These are phyloP conservation scores for Ochotona princeps DNA, from an alignment of 2,113 vertebrate genomes.

Conservation along the genomic window DNA sequence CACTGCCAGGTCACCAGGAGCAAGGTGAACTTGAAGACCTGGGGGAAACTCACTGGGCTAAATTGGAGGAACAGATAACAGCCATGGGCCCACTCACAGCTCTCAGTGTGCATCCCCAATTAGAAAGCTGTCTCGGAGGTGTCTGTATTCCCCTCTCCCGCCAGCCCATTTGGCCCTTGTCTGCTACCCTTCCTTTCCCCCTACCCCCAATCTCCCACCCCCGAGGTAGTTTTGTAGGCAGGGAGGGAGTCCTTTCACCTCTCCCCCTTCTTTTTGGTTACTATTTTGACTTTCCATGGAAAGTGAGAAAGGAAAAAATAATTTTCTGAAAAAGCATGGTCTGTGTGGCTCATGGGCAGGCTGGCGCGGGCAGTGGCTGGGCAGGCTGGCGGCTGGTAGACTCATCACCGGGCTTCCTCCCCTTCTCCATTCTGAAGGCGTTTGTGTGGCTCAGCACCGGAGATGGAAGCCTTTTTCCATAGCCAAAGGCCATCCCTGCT, in stretches of 20 bases:
- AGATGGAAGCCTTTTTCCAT: background rate
- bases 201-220: background rate
- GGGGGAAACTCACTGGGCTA: background rate
- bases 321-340: constrained; percentile 73
- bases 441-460: background rate
- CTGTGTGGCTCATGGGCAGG: constrained; percentile 5
- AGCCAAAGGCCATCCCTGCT: background rate
- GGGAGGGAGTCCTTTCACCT: background rate
- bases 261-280: constrained; percentile 52
- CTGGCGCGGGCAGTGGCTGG: background rate
- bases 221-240: background rate
- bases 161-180: background rate
- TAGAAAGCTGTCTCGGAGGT: background rate
- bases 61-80: background rate
- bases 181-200: background rate
- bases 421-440: background rate
- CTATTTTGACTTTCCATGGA: constrained; percentile 82
- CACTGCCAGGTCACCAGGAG: background rate
- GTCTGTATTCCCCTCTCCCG: background rate
- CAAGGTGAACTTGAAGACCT: constrained; percentile 42
- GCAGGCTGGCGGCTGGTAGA: constrained; percentile 33
- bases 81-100: background rate
- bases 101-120: background rate
- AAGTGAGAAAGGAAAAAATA: constrained; percentile 79
- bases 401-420: constrained; percentile 27